These are phyloP conservation scores for Stenolophus ochropezus DNA, from an alignment of 2,888 invertebrate species.

Conservation along the genomic window DNA sequence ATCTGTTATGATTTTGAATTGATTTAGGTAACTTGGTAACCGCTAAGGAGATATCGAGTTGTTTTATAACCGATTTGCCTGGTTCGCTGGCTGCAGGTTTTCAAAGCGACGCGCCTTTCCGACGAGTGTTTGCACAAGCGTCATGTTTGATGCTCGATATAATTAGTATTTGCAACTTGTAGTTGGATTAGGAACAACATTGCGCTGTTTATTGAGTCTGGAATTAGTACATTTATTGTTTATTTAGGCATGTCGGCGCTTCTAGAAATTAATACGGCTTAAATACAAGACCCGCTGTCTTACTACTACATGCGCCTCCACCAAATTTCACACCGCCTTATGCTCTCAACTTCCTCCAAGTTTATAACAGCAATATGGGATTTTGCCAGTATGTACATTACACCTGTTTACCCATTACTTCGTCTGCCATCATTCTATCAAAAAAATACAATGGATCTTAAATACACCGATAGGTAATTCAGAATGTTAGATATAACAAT, in stretches of 20 bases:
- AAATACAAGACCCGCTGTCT: neutral
- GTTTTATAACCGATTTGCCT: constrained; percentile 33
- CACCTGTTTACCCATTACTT: too few species aligned
- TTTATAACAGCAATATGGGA: too few species aligned
- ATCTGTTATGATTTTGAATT: constrained; percentile 44
- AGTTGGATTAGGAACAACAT: neutral
- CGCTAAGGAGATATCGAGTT: constrained; percentile 16
- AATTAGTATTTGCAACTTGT: constrained; percentile 16
- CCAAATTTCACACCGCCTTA: neutral
- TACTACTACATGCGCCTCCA: neutral
- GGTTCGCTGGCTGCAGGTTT: constrained; percentile 10
- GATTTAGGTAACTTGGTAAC: constrained; percentile 41
- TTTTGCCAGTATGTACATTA: too few species aligned
- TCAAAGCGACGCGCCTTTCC: neutral
- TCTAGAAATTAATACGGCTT: constrained; percentile 19
- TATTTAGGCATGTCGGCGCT: constrained; percentile 27
- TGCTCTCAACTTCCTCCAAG: neutral
- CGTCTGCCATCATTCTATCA: too few species aligned
- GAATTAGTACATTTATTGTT: constrained; percentile 37
- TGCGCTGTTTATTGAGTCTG: constrained; percentile 7
- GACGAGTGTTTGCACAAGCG: neutral
- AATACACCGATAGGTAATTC: too few species aligned
- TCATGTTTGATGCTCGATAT: neutral
- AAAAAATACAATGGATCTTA: too few species aligned
- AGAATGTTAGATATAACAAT: too few species aligned